phyloP scores from a whole-genome alignment of 1,140 invertebrate genomes.

The Eupristina koningsbergeri region DNA sequence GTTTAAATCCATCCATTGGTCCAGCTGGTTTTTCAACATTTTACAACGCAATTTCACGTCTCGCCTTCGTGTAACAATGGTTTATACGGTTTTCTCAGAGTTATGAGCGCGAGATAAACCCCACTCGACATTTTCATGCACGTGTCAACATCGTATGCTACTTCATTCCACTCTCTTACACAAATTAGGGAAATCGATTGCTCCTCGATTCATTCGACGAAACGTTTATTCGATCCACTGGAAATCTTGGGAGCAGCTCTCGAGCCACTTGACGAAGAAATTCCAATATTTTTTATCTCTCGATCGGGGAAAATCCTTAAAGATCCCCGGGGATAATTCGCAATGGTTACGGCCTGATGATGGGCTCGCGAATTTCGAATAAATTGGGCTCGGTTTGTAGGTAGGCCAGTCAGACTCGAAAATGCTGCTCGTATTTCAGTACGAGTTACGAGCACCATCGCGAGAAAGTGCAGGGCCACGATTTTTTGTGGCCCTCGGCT shows the following conservation, averaged over 20 bases:
- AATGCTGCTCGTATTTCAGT: slow-evolving; percentile 63
- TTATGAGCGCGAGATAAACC: too few species aligned
- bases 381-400: not conserved
- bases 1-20: too few species aligned
- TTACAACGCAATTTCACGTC: not conserved
- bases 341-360: slow-evolving; percentile 38
- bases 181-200: not conserved
- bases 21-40: not conserved
- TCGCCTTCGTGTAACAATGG: too few species aligned
- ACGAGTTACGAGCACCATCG: slow-evolving; percentile 61
- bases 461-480: slow-evolving; percentile 59
- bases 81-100: not conserved
- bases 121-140: not conserved
- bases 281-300: slow-evolving; percentile 31
- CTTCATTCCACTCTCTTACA: too few species aligned
- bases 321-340: slow-evolving; percentile 20
- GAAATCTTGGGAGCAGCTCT: not conserved
- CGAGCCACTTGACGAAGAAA: too few species aligned
- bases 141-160: not conserved
- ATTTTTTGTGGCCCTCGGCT: slow-evolving; percentile 56
- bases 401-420: slow-evolving; percentile 11
- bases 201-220: not conserved
- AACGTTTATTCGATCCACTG: slow-evolving; percentile 17
- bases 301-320: too few species aligned
- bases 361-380: slow-evolving; percentile 26